Percentiles rank a stretch among this genome's conserved stretches.
phyloP scores from a whole-genome alignment of 2,113 vertebrate genomes.

The Protobothrops mucrosquamatus region DNA sequence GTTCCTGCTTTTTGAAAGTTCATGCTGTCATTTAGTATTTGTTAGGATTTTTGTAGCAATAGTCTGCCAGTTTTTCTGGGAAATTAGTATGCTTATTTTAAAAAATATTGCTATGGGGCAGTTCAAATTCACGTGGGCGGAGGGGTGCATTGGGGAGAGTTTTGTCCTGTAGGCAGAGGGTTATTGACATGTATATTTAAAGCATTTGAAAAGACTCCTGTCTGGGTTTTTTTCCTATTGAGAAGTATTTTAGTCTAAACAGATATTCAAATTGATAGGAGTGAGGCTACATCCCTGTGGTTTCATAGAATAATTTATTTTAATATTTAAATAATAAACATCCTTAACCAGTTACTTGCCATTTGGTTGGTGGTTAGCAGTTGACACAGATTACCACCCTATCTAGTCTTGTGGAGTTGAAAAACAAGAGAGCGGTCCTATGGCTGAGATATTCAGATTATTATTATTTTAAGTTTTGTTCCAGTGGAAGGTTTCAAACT shows the following conservation, averaged over 20 bases:
- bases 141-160: no score
- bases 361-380: neutral
- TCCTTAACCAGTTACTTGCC: neutral
- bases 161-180: no score
- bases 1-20: neutral
- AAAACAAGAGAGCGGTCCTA: neutral
- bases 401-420: neutral
- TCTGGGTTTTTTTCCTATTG: neutral
- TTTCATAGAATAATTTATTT: neutral
- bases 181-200: neutral
- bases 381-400: neutral
- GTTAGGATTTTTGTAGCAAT: neutral
- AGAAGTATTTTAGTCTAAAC: neutral
- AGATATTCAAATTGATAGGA: neutral
- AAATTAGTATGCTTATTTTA: neutral
- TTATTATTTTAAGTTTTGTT: neutral
- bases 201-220: neutral
- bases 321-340: neutral
- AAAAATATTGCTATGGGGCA: neutral
- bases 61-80: neutral
- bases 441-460: neutral
- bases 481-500: neutral
- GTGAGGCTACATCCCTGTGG: neutral
- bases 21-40: neutral
- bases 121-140: neutral